phyloP scores from a whole-genome alignment of 2,113 vertebrate species.

The Mirza zaza region DNA sequence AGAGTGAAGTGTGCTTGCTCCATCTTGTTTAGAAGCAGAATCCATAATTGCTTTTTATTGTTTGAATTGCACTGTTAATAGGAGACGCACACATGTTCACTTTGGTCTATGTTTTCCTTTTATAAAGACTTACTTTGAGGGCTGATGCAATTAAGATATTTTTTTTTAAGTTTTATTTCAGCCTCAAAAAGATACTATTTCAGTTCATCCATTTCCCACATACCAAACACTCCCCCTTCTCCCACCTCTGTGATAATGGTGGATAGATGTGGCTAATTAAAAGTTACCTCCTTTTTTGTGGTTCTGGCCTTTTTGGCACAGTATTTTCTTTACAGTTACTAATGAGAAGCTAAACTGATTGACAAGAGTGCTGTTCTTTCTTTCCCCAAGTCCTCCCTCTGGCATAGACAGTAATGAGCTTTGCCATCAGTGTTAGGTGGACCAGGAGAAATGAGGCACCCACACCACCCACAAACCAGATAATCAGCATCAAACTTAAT shows the following conservation, averaged over 20 bases:
- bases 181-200: not conserved
- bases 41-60: not conserved
- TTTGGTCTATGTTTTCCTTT: not conserved
- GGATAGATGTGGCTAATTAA: rapidly evolving
- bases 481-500: not conserved
- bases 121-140: not conserved
- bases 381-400: not conserved
- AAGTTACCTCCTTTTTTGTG: not conserved
- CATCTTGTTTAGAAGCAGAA: not conserved
- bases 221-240: not conserved
- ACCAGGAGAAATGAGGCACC: not conserved
- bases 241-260: not conserved
- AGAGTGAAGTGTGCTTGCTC: rapidly evolving
- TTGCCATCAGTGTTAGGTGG: not conserved
- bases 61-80: not conserved
- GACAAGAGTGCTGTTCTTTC: not conserved
- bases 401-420: not conserved
- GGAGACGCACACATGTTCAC: not conserved
- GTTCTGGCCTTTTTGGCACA: not conserved
- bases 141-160: not conserved
- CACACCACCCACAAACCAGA: not conserved
- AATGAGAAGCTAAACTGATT: not conserved
- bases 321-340: not conserved
- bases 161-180: not conserved
- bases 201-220: not conserved